Conservation (phyloP, 2,113 vertebrate genomes). For the Centrocercus urophasianus region DNA sequence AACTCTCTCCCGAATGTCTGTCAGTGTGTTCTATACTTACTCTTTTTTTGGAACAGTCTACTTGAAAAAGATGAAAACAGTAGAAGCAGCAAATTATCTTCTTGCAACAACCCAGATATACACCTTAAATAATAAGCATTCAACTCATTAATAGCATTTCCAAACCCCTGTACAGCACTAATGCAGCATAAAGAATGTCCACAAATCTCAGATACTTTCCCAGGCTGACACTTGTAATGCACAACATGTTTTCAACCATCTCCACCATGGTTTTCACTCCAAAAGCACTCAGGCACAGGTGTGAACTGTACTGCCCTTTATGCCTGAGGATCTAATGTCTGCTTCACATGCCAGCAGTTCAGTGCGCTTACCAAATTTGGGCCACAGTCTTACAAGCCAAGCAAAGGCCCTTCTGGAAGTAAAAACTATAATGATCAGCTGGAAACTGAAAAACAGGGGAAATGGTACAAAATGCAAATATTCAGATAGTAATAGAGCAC, state of each 20-base stretch:
- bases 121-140: not conserved
- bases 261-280: not conserved
- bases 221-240: not conserved
- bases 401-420: not conserved
- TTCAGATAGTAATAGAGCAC: not conserved
- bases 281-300: not conserved
- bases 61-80: not conserved
- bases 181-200: not conserved
- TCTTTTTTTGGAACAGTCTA: not conserved
- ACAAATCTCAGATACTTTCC: constrained; percentile 28
- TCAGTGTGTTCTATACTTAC: not conserved
- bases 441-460: not conserved
- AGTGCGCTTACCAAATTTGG: not conserved
- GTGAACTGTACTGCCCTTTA: not conserved
- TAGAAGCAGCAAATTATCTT: not conserved
- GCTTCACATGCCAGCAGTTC: not conserved
- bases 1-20: not conserved
- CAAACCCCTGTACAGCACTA: not conserved
- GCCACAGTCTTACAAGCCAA: not conserved
- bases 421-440: not conserved
- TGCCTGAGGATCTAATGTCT: not conserved
- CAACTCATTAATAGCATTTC: not conserved
- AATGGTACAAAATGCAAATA: not conserved
- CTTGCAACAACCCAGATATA: not conserved
- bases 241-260: not conserved